Percentiles rank a stretch among this genome's conserved stretches.
phyloP scores from a whole-genome alignment of 2,888 invertebrate species.

The Eristalis arbustorum region DNA sequence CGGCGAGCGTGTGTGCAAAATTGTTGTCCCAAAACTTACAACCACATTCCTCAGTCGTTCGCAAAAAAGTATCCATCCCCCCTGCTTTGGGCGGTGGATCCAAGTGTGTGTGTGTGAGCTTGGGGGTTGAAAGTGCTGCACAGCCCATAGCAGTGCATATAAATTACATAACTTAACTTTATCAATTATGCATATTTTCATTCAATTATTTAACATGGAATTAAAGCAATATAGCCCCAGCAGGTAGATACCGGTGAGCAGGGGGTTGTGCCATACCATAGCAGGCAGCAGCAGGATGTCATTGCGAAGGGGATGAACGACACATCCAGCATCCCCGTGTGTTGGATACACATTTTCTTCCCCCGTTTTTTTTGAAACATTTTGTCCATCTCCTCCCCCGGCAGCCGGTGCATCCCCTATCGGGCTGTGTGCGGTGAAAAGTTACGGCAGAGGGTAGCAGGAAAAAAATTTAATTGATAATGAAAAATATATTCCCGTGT shows the following conservation, averaged over 20 bases:
- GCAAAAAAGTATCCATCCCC: slow-evolving; percentile 29
- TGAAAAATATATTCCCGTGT: slow-evolving; percentile 61
- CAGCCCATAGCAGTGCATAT: slow-evolving; percentile 60
- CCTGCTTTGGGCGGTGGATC: not conserved
- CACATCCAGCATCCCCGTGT: not conserved
- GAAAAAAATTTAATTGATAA: slow-evolving; percentile 68
- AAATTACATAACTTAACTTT: slow-evolving; percentile 71
- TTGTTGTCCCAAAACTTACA: slow-evolving; percentile 53
- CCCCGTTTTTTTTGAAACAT: slow-evolving; percentile 27
- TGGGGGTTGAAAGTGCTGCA: slow-evolving; percentile 35
- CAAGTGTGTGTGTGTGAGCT: too few relatives aligned
- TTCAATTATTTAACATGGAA: slow-evolving; percentile 71
- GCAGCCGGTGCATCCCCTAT: not conserved
- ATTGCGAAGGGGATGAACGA: slow-evolving; percentile 26
- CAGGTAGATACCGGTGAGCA: not conserved
- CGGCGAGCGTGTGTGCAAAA: not conserved
- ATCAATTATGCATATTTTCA: slow-evolving; percentile 72
- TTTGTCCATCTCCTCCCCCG: slow-evolving; percentile 24
- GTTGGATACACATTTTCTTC: slow-evolving; percentile 12
- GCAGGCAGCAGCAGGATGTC: slow-evolving; percentile 38
- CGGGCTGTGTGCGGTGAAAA: slow-evolving; percentile 42
- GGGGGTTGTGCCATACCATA: not conserved
- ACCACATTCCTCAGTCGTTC: slow-evolving; percentile 5
- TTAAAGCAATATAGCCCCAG: slow-evolving; percentile 65
- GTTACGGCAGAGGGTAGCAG: slow-evolving; percentile 11